These are phyloP conservation scores for Uropsilus gracilis DNA, from an alignment of 2,113 vertebrate species.

Conservation along the genomic window DNA sequence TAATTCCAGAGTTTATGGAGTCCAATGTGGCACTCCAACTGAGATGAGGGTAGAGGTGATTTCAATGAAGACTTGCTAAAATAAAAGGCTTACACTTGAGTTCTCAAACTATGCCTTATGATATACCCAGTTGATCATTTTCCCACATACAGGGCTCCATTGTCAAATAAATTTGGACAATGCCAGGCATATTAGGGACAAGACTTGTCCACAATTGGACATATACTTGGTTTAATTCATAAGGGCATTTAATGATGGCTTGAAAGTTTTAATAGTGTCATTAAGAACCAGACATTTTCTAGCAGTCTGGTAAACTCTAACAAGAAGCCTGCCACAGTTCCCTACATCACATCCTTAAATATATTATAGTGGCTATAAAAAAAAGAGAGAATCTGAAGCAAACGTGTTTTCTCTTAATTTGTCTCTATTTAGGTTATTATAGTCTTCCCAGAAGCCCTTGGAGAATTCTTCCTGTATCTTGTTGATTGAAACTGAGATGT, in stretches of 20 bases:
- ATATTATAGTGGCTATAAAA: neutral
- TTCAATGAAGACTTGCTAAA: neutral
- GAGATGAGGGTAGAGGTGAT: neutral
- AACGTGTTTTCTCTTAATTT: neutral
- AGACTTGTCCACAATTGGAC: neutral
- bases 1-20: neutral
- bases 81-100: neutral
- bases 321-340: neutral
- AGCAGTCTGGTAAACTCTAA: neutral
- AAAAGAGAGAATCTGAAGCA: neutral
- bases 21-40: neutral
- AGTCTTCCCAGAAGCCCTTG: neutral
- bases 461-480: neutral
- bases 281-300: neutral
- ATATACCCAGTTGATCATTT: neutral
- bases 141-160: neutral
- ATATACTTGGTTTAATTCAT: neutral
- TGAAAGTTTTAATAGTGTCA: neutral
- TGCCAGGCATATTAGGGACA: neutral
- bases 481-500: neutral
- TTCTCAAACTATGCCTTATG: neutral
- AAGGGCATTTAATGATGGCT: neutral
- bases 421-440: neutral
- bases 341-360: neutral
- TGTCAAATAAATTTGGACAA: neutral